These are phyloP conservation scores for Chrosomus eos DNA, from an alignment of 2,797 vertebrate species.

Conservation along the genomic window DNA sequence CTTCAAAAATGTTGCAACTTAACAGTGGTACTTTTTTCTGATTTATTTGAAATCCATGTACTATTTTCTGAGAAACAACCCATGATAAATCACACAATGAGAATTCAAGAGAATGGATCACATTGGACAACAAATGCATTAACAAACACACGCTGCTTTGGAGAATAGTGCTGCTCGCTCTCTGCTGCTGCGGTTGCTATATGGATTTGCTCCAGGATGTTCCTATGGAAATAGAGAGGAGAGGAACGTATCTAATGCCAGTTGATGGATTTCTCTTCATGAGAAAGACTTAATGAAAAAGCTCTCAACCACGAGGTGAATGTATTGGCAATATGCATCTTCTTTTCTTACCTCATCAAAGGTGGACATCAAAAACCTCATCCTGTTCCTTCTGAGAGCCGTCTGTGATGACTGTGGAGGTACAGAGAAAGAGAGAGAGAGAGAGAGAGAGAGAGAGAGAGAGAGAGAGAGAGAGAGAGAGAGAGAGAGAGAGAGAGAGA, in stretches of 20 bases:
- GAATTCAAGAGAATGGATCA: neutral
- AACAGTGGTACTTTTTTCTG: neutral
- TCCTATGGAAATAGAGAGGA: slow-evolving; percentile 23
- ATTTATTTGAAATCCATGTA: neutral
- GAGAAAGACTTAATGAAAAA: slow-evolving; percentile 20
- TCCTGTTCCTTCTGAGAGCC: slow-evolving; percentile 50
- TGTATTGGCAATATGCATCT: slow-evolving; percentile 16
- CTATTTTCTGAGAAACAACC: neutral
- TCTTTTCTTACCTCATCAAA: slow-evolving; percentile 54
- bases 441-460: slow-evolving; percentile 7
- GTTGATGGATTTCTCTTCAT: slow-evolving; percentile 39
- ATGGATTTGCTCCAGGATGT: slow-evolving; percentile 4
- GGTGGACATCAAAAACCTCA: slow-evolving; percentile 63
- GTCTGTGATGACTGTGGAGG: slow-evolving; percentile 51
- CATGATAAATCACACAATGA: neutral
- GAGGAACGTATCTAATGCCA: slow-evolving; percentile 25
- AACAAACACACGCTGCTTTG: neutral
- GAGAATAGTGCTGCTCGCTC: neutral
- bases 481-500: slow-evolving; percentile 14
- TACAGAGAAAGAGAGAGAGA: slow-evolving; percentile 7
- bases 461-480: slow-evolving; percentile 15
- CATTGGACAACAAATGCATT: neutral
- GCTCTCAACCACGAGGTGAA: slow-evolving; percentile 21
- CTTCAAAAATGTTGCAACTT: neutral
- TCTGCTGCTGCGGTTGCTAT: neutral